phyloP scores from a whole-genome alignment of 2,113 vertebrate species.

The Antigone vipio region DNA sequence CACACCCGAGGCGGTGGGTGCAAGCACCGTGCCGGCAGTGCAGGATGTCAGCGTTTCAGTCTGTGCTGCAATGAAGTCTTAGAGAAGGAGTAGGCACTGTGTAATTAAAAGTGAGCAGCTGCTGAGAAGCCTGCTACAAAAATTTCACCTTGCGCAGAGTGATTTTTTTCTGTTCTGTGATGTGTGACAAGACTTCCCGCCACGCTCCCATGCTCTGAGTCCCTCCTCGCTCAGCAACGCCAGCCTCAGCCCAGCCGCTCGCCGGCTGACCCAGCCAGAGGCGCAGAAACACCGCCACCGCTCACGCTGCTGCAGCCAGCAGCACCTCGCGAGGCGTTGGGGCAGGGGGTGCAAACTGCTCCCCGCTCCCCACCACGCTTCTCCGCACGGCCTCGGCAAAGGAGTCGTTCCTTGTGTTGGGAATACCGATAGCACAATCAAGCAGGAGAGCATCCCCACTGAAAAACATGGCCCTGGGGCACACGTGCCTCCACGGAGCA shows the following conservation, averaged over 20 bases:
- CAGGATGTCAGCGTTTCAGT: not conserved
- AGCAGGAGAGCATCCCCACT: not conserved
- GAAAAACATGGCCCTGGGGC: not conserved
- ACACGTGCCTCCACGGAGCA: not conserved
- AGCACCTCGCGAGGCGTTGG: not conserved
- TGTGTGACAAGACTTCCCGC: not conserved
- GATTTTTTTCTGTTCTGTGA: not conserved
- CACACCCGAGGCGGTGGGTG: fast-evolving
- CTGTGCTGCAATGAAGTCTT: not conserved
- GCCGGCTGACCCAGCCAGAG: not conserved
- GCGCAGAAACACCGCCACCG: not conserved
- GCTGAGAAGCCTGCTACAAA: not conserved
- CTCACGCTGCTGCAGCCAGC: not conserved
- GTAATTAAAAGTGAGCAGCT: not conserved
- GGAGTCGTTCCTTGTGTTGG: not conserved
- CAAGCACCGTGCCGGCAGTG: fast-evolving
- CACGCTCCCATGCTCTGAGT: not conserved
- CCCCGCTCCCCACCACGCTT: not conserved
- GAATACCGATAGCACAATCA: not conserved
- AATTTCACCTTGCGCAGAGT: not conserved
- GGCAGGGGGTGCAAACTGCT: not conserved
- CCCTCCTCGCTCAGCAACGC: not conserved
- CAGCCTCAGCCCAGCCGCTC: not conserved
- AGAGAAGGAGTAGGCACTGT: not conserved
- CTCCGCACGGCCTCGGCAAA: not conserved